Conservation (phyloP, 2,888 invertebrate genomes). For the Diarsia brunnea region DNA sequence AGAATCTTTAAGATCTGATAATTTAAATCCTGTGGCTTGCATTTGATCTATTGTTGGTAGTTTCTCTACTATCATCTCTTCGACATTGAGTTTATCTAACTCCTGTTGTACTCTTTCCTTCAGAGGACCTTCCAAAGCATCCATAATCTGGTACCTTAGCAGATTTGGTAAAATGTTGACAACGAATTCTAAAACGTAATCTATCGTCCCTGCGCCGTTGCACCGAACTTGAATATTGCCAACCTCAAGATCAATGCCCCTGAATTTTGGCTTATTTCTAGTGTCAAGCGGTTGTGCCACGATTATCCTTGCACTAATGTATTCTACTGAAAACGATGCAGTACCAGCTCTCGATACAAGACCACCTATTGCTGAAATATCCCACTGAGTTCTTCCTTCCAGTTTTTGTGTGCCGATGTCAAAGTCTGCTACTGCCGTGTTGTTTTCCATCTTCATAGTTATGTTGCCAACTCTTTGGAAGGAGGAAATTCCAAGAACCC, state of each 20-base stretch:
- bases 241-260: slow-evolving; percentile 94
- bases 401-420: slow-evolving; percentile 95
- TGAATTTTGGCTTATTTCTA: slow-evolving; percentile 93
- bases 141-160: slow-evolving; percentile 96
- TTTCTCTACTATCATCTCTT: slow-evolving; percentile 93
- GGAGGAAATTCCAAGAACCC: slow-evolving; percentile 95
- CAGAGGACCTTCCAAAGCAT: slow-evolving; percentile 95
- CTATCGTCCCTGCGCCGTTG: slow-evolving; percentile 96
- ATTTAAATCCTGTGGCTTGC: slow-evolving; percentile 86
- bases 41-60: slow-evolving; percentile 92
- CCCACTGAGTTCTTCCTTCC: slow-evolving; percentile 95
- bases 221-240: slow-evolving; percentile 96
- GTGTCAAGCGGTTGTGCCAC: slow-evolving; percentile 95
- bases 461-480: slow-evolving; percentile 96
- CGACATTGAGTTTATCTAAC: slow-evolving; percentile 94
- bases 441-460: slow-evolving; percentile 93
- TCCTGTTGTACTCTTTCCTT: slow-evolving; percentile 94
- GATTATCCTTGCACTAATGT: slow-evolving; percentile 93
- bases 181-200: slow-evolving; percentile 95
- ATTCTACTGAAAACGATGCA: slow-evolving; percentile 95
- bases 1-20: slow-evolving; percentile 79
- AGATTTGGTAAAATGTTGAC: slow-evolving; percentile 96
- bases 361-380: slow-evolving; percentile 93
- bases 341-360: slow-evolving; percentile 93
- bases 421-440: slow-evolving; percentile 92